phyloP scores from a whole-genome alignment of 2,797 vertebrate species.

The Zenarchopterus dispar region DNA sequence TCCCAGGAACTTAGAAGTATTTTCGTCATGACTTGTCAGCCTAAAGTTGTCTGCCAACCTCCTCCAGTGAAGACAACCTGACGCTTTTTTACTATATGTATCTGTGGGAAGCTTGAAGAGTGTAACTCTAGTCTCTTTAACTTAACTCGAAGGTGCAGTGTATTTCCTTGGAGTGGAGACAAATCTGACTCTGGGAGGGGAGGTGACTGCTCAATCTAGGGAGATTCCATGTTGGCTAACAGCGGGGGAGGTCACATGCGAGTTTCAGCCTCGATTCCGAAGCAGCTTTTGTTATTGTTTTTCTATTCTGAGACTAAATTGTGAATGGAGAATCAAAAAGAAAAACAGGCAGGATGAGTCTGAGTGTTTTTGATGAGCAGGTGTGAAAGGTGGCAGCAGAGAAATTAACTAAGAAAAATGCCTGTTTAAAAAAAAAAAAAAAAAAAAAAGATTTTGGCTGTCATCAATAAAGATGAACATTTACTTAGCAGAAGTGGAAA shows the following conservation, averaged over 20 bases:
- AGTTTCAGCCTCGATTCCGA: conserved; percentile 26
- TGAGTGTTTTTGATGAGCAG: not conserved
- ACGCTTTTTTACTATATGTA: conserved; percentile 11
- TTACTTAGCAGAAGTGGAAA: no score
- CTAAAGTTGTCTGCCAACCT: conserved; percentile 38
- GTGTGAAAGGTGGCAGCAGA: not conserved
- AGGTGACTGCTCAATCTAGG: conserved; percentile 77
- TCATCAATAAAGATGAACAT: no score
- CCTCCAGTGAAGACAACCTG: conserved; percentile 32
- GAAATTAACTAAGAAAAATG: no score
- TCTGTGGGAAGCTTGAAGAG: conserved; percentile 40
- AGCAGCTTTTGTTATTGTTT: conserved; percentile 44
- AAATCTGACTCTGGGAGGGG: conserved; percentile 85
- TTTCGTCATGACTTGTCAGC: conserved; percentile 64
- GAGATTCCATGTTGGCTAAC: conserved; percentile 72
- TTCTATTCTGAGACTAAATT: conserved; percentile 31
- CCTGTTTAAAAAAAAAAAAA: no score
- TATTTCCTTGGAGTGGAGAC: conserved; percentile 84
- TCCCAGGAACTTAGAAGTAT: conserved; percentile 73
- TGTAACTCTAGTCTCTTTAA: conserved; percentile 62
- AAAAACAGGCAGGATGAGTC: conserved; percentile 2
- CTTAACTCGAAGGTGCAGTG: conserved; percentile 68
- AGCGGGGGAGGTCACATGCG: conserved; percentile 49
- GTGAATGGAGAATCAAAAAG: conserved; percentile 25
- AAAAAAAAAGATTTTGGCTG: no score